Percentiles rank a stretch among this genome's conserved stretches.
Conservation (phyloP, 2,888 invertebrate species). For the Sussaba pulchella region DNA sequence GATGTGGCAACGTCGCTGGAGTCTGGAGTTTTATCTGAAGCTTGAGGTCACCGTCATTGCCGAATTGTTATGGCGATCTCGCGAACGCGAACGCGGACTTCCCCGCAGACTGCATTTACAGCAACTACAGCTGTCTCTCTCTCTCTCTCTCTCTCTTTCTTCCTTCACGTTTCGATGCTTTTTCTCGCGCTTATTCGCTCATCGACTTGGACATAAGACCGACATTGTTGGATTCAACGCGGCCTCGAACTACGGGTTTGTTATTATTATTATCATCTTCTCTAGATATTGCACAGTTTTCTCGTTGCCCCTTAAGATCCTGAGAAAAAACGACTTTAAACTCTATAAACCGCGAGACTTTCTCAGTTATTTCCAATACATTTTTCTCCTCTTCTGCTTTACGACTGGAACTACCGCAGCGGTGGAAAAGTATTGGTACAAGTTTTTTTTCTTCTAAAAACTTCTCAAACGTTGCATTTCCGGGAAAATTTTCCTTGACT, state of each 20-base stretch:
- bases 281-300: conserved; percentile 7
- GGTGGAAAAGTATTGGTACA: too few relatives aligned
- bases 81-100: conserved; percentile 17
- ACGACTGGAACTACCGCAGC: too few relatives aligned
- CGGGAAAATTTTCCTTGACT: too few relatives aligned
- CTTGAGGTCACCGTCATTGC: conserved; percentile 71
- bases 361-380: neutral
- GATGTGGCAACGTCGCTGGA: conserved; percentile 73
- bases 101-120: conserved; percentile 37
- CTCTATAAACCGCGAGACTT: neutral
- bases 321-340: conserved; percentile 28
- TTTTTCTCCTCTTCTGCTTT: conserved; percentile 22
- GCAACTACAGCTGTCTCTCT: neutral
- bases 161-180: neutral
- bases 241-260: conserved; percentile 32
- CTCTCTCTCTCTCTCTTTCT: conserved; percentile 30
- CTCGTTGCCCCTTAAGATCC: conserved; percentile 30
- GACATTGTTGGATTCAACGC: conserved; percentile 10
- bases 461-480: too few relatives aligned
- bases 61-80: conserved; percentile 65
- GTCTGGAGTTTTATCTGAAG: conserved; percentile 53
- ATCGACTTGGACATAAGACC: conserved; percentile 33
- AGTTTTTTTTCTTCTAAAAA: too few relatives aligned
- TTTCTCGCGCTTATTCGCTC: conserved; percentile 3
- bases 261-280: conserved; percentile 31